phyloP scores from a whole-genome alignment of 2,797 vertebrate genomes.

The Leptatherina wallacei region DNA sequence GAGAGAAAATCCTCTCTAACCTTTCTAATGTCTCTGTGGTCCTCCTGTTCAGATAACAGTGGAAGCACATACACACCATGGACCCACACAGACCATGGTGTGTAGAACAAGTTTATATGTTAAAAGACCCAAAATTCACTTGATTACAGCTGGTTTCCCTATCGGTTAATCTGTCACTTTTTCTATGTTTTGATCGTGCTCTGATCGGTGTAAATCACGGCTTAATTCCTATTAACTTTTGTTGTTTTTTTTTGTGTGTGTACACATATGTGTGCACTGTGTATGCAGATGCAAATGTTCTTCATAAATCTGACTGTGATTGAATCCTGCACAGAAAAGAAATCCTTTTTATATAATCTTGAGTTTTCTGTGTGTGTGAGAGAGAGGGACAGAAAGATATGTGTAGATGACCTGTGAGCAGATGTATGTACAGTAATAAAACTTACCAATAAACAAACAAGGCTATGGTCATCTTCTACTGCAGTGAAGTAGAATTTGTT shows the following conservation, averaged over 20 bases:
- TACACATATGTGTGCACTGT: constrained; percentile 28
- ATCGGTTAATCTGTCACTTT: constrained; percentile 43
- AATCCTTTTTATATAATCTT: constrained; percentile 55
- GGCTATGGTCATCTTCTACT: constrained; percentile 48
- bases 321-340: constrained; percentile 65
- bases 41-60: constrained; percentile 20
- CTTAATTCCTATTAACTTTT: constrained; percentile 50
- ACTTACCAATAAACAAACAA: constrained; percentile 76
- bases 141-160: constrained; percentile 49
- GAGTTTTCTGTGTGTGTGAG: constrained; percentile 22
- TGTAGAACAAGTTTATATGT: constrained; percentile 32
- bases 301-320: constrained; percentile 67
- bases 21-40: constrained; percentile 12
- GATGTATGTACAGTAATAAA: constrained; percentile 79
- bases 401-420: constrained; percentile 71
- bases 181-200: constrained; percentile 53
- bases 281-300: constrained; percentile 58
- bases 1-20: neutral
- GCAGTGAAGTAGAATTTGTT: neutral
- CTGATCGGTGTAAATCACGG: constrained; percentile 51
- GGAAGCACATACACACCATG: constrained; percentile 17
- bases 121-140: constrained; percentile 32
- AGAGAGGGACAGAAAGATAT: constrained; percentile 39
- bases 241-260: constrained; percentile 22
- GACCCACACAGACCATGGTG: constrained; percentile 17